Evolutionary conservation across 2,113 vertebrate species (phyloP), one percentile per base, ranked within the genome.

Genomic region (Dolichallabes microphthalmus): DNA sequence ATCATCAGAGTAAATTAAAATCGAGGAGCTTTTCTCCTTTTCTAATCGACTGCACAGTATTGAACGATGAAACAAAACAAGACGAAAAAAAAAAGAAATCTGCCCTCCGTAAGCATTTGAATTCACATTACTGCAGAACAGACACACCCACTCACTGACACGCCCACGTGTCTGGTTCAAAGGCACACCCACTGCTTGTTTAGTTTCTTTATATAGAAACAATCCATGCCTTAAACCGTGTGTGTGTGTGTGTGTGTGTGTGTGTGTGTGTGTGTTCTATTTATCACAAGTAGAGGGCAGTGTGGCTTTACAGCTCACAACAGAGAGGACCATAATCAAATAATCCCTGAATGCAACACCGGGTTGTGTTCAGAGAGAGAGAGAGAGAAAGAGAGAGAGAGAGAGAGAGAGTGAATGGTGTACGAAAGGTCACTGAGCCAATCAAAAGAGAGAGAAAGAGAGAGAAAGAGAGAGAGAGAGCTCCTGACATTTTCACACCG

Each of bases 401-500:
- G 19, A 39, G 75, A 30, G 84, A 60, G 85, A 84, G 77, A 85
- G 80, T 69, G 83, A 74, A 84, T 80, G 76, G 30, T 74, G 80
- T 87, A 80, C 20, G 78, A 86, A 83, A 86, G 87, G 85, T 88
- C 86, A 88, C 73, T 14, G 66, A 84, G 64, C 83, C 75, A 83
- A 88, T 89, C 85, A 89, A 85, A 88, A 85, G 66, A 58, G 57
- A 60, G 55, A 79, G 19, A 78, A 25, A 75, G 22, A 79, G 69
- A 86, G 84, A 74, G 79, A 85, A 83, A 60, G 35, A 82, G 66
- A 77, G 79, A 17, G 27, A 63, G 57, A 17, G 61, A 58, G 45
- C 85, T 76, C 85, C 77, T 89, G 86, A 86, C 88, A 86, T 89
- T 88, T 88, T 88, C 78, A 77, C 81, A 88, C 82, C 61, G 80